Percentiles rank a stretch among this genome's conserved stretches.
Evolutionary conservation across 2,888 invertebrate species (phyloP).

Genomic region (Cephus sareptanus): DNA sequence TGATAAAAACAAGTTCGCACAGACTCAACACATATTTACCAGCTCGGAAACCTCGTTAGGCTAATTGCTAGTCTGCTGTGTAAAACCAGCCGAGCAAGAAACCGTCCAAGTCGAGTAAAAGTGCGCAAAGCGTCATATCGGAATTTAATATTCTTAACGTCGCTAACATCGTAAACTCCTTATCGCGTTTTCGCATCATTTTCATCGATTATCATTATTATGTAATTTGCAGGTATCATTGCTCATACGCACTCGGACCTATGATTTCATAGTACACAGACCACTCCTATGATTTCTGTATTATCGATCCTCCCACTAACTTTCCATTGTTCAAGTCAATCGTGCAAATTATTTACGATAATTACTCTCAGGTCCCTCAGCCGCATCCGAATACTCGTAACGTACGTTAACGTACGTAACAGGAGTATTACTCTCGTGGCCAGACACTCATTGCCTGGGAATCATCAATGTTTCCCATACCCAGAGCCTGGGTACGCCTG

Average conservation of each 20-base stretch:
- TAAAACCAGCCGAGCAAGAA: background rate
- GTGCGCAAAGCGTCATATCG: background rate
- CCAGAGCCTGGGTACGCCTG: conserved; percentile 28
- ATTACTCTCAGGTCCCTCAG: background rate
- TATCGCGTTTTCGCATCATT: background rate
- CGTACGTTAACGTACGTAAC: background rate
- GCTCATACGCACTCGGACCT: background rate
- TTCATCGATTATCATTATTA: background rate
- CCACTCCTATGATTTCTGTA: background rate
- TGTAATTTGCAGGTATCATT: background rate
- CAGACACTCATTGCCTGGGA: conserved; percentile 40
- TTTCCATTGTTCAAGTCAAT: background rate
- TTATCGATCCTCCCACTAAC: background rate
- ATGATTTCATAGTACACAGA: background rate
- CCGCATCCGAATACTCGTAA: background rate
- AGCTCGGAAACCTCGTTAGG: background rate
- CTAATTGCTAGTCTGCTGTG: background rate
- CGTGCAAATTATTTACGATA: background rate
- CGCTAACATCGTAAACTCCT: background rate
- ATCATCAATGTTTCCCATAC: conserved; percentile 50
- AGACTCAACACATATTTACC: background rate
- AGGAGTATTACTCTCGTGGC: background rate
- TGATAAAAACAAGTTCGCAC: background rate
- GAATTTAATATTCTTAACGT: background rate
- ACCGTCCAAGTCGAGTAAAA: background rate